Evolutionary conservation across 2,113 vertebrate genomes (phyloP).

Genomic region (Macaca fascicularis): T2T-MFA8v1.1 NC_088391.1:89172501-89173000

Average conservation of each 20-base stretch:
- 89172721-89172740: neutral
- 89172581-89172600: neutral
- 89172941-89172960: neutral
- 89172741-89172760: neutral
- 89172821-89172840: neutral
- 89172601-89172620: neutral
- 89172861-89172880: neutral
- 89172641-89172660: neutral
- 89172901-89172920: neutral
- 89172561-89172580: neutral
- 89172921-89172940: neutral
- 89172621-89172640: neutral
- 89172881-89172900: neutral
- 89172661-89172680: neutral
- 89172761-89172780: neutral
- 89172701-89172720: neutral
- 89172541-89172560: neutral
- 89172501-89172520: neutral
- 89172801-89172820: neutral
- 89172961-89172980: neutral
- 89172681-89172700: neutral
- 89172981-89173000: neutral
- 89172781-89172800: neutral
- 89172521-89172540: neutral
- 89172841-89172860: neutral